Conservation (phyloP, 2,888 invertebrate species). For the Tineola bisselliella region DNA sequence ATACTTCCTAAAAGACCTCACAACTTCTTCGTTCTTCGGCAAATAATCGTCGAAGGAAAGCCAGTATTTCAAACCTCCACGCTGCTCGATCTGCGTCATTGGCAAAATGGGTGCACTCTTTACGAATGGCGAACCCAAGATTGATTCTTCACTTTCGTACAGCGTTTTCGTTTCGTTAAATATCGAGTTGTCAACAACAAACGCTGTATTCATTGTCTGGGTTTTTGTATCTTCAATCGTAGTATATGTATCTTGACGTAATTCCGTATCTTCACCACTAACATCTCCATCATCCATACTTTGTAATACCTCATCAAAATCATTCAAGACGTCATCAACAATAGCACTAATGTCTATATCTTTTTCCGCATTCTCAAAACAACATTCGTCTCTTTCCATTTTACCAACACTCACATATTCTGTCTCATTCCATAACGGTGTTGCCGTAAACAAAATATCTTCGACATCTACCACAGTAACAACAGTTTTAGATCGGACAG, state of each 20-base stretch:
- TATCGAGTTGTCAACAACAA: not conserved
- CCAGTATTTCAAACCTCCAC: slow-evolving; percentile 57
- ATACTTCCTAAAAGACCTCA: not conserved
- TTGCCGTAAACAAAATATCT: slow-evolving; percentile 47
- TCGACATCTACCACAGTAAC: slow-evolving; percentile 48
- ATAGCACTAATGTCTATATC: no score
- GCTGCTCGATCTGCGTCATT: slow-evolving; percentile 49
- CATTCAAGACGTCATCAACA: no score
- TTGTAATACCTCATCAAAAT: no score
- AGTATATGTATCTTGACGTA: no score
- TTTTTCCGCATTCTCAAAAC: not conserved
- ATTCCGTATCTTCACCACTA: no score
- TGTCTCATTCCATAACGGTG: slow-evolving; percentile 26
- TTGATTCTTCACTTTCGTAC: slow-evolving; percentile 33
- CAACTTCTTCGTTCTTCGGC: slow-evolving; percentile 12
- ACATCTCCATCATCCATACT: no score
- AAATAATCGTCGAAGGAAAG: slow-evolving; percentile 44
- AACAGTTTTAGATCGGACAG: slow-evolving; percentile 15
- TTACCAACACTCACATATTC: not conserved
- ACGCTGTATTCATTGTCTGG: not conserved
- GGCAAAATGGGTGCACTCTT: slow-evolving; percentile 40
- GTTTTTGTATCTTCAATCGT: not conserved
- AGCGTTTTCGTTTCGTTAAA: slow-evolving; percentile 14
- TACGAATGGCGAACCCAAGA: slow-evolving; percentile 42
- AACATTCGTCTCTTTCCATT: not conserved